A percentile compares a stretch with the other conserved stretches of the same genome.
Conservation (phyloP, 2,888 invertebrate genomes). For the Xestia c-nigrum region DNA sequence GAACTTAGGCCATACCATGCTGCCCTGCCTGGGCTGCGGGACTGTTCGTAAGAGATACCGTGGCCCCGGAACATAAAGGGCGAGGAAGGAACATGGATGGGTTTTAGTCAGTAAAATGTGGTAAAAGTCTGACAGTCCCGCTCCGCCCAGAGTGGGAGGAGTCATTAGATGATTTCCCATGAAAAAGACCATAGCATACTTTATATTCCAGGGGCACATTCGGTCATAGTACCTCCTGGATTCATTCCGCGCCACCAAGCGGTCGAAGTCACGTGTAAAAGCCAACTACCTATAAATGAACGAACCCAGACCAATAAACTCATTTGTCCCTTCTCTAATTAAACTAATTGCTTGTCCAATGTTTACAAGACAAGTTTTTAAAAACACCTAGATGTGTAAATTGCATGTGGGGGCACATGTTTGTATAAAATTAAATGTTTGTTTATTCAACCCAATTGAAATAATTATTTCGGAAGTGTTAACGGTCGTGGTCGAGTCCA, state of each 20-base stretch:
- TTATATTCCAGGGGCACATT: not conserved
- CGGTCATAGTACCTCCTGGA: not conserved
- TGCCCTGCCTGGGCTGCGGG: too few species aligned
- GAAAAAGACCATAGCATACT: not conserved
- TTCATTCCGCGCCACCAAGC: not conserved
- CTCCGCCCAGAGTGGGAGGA: too few species aligned
- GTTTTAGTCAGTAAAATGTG: too few species aligned
- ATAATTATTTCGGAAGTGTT: not conserved
- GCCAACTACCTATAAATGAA: conserved; percentile 15
- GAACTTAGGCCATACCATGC: not conserved
- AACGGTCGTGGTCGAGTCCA: not conserved
- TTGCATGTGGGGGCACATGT: not conserved
- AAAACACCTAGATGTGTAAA: conserved; percentile 28
- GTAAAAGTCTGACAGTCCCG: too few species aligned
- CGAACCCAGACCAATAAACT: conserved; percentile 46
- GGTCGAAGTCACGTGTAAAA: not conserved
- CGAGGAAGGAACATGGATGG: too few species aligned
- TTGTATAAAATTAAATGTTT: not conserved
- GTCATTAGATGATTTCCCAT: too few species aligned
- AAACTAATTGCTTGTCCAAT: conserved; percentile 51
- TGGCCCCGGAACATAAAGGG: too few species aligned
- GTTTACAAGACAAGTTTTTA: conserved; percentile 26
- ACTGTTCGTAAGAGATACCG: too few species aligned
- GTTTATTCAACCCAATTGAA: not conserved
- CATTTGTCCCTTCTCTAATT: conserved; percentile 55